These are phyloP conservation scores for Catagonus wagneri DNA, from an alignment of 2,113 vertebrate species.

Conservation along the genomic window DNA sequence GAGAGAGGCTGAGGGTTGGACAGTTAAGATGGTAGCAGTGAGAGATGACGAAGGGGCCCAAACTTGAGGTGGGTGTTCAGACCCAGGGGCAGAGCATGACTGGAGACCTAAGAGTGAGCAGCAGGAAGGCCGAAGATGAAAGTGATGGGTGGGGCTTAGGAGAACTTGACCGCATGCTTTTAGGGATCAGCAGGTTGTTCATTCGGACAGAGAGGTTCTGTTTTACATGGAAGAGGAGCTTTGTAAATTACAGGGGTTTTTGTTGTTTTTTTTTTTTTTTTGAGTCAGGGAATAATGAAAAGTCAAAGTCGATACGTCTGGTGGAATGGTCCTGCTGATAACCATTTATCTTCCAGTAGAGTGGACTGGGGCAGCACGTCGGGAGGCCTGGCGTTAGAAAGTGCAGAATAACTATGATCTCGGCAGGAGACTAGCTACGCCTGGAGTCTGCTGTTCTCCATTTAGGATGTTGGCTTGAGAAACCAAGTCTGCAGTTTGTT, in stretches of 20 bases:
- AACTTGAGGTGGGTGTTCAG: not conserved
- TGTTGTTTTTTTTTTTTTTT: not conserved
- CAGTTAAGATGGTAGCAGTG: not conserved
- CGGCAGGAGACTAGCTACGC: not conserved
- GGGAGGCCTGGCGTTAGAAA: not conserved
- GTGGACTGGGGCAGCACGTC: not conserved
- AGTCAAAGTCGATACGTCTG: not conserved
- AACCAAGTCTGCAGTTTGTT: conserved; percentile 40
- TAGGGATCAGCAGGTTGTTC: not conserved
- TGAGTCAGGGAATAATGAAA: not conserved
- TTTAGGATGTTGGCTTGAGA: conserved; percentile 23
- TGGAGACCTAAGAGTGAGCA: not conserved
- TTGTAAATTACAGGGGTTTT: not conserved
- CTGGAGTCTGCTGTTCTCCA: not conserved
- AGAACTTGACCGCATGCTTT: not conserved
- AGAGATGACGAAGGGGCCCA: not conserved
- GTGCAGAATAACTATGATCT: not conserved
- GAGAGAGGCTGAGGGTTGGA: not conserved
- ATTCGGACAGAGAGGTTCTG: not conserved
- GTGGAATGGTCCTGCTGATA: not conserved
- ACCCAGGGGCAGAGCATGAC: not conserved
- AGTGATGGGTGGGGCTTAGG: not conserved
- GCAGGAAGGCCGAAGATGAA: not conserved
- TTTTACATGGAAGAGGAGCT: not conserved
- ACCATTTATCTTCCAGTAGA: not conserved